Evolutionary conservation across 2,797 vertebrate genomes (phyloP).

Genomic region (Australoheros facetus): DNA sequence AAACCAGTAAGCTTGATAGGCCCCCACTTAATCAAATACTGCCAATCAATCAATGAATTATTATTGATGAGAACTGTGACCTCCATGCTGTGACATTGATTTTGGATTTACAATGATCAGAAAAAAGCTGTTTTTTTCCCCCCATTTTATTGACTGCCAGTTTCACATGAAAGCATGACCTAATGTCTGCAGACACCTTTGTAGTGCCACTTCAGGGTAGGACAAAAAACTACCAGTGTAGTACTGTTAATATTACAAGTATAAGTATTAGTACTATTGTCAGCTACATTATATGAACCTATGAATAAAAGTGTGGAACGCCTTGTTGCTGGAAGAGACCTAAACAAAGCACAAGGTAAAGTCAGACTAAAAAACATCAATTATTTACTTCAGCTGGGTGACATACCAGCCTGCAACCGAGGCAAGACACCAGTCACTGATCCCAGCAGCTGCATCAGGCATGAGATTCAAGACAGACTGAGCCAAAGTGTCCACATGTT

Average conservation of each 20-base stretch:
- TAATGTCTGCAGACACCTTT: neutral
- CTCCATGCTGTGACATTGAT: neutral
- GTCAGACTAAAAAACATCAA: slow-evolving; percentile 30
- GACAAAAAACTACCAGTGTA: neutral
- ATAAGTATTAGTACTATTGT: neutral
- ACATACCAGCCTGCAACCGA: neutral
- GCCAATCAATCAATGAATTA: neutral
- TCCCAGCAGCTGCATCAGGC: no score
- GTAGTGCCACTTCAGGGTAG: neutral
- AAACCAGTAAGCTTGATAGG: neutral
- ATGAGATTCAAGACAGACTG: neutral
- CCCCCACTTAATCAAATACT: neutral
- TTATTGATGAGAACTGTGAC: neutral
- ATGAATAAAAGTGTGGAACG: no score
- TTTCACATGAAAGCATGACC: no score
- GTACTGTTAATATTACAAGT: neutral
- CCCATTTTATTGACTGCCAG: neutral
- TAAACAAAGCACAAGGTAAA: slow-evolving; percentile 17
- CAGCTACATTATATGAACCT: neutral
- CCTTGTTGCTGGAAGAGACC: neutral
- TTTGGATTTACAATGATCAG: neutral
- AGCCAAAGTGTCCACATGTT: neutral
- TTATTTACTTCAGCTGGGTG: slow-evolving; percentile 29
- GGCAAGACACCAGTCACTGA: neutral
- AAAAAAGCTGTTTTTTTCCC: neutral